phyloP scores from a whole-genome alignment of 2,797 vertebrate species.

The Lateolabrax maculatus region DNA sequence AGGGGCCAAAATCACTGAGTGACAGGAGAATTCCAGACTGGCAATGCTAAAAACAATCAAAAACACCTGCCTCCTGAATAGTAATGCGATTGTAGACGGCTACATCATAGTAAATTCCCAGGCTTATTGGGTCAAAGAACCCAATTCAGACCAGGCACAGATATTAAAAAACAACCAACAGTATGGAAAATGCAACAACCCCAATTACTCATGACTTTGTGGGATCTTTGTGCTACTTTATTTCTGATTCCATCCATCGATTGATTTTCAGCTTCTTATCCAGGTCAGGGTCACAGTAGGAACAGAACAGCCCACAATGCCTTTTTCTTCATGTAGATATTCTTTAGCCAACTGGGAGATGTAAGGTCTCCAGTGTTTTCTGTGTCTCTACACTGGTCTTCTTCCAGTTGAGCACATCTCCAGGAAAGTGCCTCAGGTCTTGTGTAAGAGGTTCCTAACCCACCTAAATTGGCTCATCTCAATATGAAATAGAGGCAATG shows the following conservation, averaged over 20 bases:
- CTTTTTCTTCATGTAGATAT: neutral
- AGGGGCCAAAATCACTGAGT: constrained; percentile 43
- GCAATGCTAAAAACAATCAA: constrained; percentile 34
- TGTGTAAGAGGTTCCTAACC: constrained; percentile 16
- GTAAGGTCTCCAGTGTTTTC: constrained; percentile 20
- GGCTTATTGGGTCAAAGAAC: constrained; percentile 27
- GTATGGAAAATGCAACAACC: constrained; percentile 8
- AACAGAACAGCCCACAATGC: constrained; percentile 16
- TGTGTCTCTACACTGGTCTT: constrained; percentile 15
- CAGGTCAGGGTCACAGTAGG: constrained; percentile 16
- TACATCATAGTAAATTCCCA: constrained; percentile 40
- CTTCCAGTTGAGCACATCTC: constrained; percentile 26
- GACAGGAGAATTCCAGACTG: constrained; percentile 36
- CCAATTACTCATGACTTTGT: constrained; percentile 14
- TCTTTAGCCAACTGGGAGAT: constrained; percentile 13
- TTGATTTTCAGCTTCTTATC: constrained; percentile 31
- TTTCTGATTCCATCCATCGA: constrained; percentile 5
- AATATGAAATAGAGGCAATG: constrained; percentile 28
- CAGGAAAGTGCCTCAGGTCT: constrained; percentile 16
- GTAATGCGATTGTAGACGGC: constrained; percentile 41
- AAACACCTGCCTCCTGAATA: constrained; percentile 33
- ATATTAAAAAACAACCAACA: constrained; percentile 23
- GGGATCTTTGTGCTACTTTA: neutral
- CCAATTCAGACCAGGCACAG: constrained; percentile 30
- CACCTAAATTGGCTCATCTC: constrained; percentile 40